phyloP scores from a whole-genome alignment of 2,797 vertebrate species.

The Tapera naevia region DNA sequence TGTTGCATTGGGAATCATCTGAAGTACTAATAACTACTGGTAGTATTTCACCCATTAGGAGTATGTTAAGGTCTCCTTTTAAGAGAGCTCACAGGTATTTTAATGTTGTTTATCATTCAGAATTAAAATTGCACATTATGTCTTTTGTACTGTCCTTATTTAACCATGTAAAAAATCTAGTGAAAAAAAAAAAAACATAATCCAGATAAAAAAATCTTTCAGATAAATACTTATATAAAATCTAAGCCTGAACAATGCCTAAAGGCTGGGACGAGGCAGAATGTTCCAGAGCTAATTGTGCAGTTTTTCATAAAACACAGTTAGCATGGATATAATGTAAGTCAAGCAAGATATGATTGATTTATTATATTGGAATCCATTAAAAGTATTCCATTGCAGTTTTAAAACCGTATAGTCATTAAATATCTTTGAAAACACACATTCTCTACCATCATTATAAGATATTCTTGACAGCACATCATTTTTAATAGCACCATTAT shows the following conservation, averaged over 20 bases:
- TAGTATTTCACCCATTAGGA: background rate
- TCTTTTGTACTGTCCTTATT: background rate
- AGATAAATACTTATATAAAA: background rate
- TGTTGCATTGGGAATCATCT: background rate
- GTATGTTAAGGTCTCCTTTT: background rate
- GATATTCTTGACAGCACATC: slow-evolving; percentile 74
- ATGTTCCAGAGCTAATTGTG: background rate
- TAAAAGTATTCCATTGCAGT: slow-evolving; percentile 70
- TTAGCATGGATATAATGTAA: slow-evolving; percentile 38
- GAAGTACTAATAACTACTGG: background rate
- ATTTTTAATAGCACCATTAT: slow-evolving; percentile 76
- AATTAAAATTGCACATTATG: background rate
- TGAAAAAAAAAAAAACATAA: background rate
- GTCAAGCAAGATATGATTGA: slow-evolving; percentile 64
- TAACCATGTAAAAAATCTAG: background rate
- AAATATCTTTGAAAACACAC: slow-evolving; percentile 72
- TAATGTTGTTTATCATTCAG: background rate
- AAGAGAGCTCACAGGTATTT: background rate
- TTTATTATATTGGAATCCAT: slow-evolving; percentile 72
- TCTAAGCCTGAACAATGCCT: background rate
- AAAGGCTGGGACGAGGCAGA: background rate
- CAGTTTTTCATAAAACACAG: slow-evolving; percentile 34
- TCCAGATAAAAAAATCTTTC: background rate
- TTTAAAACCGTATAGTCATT: slow-evolving; percentile 70
- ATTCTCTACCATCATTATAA: slow-evolving; percentile 65